Percentiles rank a stretch among this genome's conserved stretches.
Evolutionary conservation across 2,888 invertebrate species (phyloP).

Genomic region (Leptogaster cylindrica): DNA sequence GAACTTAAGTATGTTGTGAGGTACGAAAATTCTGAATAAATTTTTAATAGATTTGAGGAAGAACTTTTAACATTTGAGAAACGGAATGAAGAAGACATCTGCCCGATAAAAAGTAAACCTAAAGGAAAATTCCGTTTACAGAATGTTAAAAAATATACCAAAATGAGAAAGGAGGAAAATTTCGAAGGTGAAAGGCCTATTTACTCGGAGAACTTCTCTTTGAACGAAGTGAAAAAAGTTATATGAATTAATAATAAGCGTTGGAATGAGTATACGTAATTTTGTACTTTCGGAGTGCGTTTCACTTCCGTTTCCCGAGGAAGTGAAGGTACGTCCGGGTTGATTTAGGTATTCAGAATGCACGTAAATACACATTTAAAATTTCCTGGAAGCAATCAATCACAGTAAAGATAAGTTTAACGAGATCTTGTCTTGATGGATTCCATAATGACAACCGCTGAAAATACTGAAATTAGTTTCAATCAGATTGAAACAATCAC

Average conservation of each 20-base stretch:
- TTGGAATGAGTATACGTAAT: neutral
- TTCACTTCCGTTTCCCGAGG: neutral
- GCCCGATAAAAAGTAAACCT: no score
- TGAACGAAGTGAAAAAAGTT: neutral
- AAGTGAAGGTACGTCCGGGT: neutral
- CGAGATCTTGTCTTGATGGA: conserved; percentile 28
- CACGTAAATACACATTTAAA: neutral
- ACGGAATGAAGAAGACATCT: no score
- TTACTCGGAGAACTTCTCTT: conserved; percentile 15
- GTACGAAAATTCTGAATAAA: no score
- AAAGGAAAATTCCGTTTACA: no score
- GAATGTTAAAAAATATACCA: no score
- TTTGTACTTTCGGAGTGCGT: neutral
- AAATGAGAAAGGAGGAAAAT: no score
- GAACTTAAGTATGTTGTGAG: no score
- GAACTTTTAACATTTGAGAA: no score
- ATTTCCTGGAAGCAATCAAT: conserved; percentile 16
- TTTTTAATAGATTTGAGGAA: no score
- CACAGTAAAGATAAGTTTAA: conserved; percentile 9
- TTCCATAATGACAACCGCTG: neutral
- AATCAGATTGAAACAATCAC: neutral
- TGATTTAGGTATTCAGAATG: no score
- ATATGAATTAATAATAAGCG: conserved; percentile 1
- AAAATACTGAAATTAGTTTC: neutral
- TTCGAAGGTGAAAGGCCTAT: no score